Conservation (phyloP, 92 coral and sea anemone species). For the Parazoanthus darwini region DNA sequence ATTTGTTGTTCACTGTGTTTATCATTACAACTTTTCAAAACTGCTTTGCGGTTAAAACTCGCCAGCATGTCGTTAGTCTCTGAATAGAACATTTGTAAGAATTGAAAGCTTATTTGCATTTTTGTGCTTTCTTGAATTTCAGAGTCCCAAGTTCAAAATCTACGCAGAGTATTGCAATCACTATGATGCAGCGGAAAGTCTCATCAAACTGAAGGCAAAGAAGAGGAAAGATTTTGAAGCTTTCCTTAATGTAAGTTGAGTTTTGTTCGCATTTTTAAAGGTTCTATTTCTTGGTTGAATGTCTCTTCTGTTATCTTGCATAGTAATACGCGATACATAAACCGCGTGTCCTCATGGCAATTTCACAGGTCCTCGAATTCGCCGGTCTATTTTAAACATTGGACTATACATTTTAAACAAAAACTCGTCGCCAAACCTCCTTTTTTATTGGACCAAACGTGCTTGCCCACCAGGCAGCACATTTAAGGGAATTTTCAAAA, state of each 20-base stretch:
- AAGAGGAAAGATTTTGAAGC: conserved; percentile 87
- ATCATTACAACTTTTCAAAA: too few relatives aligned
- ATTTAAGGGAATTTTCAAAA: too few relatives aligned
- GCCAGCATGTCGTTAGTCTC: neutral
- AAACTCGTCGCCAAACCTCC: too few relatives aligned
- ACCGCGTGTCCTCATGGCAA: too few relatives aligned
- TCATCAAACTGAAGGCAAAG: conserved; percentile 74
- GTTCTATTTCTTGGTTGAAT: neutral
- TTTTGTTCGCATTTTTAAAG: neutral
- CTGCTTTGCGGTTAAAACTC: too few relatives aligned
- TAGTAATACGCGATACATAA: too few relatives aligned
- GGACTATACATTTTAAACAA: too few relatives aligned
- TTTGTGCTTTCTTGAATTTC: neutral
- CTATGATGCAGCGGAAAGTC: conserved; percentile 80
- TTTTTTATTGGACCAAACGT: too few relatives aligned
- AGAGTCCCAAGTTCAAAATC: conserved; percentile 73
- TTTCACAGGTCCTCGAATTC: too few relatives aligned
- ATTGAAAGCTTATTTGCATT: neutral
- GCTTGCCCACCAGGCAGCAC: neutral
- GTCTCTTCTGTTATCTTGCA: too few relatives aligned
- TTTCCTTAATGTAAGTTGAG: conserved; percentile 72
- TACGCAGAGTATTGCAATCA: conserved; percentile 92
- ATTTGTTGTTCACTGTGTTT: too few relatives aligned
- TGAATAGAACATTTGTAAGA: neutral
- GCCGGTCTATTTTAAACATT: too few relatives aligned